A percentile compares a stretch with the other conserved stretches of the same genome.
Conservation (phyloP, 2,113 vertebrate species). For the Romanogobio albipinnatus region DNA sequence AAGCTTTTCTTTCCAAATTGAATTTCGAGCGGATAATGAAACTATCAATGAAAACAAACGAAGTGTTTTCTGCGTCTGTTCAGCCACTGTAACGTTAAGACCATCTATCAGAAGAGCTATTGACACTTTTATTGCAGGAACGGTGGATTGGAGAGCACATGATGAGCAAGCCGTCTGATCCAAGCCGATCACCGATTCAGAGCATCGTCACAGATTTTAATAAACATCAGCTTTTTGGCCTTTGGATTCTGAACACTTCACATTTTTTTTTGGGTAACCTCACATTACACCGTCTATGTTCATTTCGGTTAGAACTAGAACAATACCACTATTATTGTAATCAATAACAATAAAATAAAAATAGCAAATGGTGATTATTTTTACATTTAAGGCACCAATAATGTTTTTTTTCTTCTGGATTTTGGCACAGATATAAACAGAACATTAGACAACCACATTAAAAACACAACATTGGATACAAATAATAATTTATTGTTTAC, state of each 20-base stretch:
- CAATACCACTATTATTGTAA: neutral
- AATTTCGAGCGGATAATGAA: slow-evolving; percentile 31
- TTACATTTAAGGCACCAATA: neutral
- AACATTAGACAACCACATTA: too few relatives aligned
- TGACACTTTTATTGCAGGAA: slow-evolving; percentile 16
- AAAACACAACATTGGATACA: too few relatives aligned
- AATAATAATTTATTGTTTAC: too few relatives aligned
- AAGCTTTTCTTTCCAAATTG: slow-evolving; percentile 31
- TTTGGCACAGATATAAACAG: neutral
- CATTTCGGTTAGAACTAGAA: neutral
- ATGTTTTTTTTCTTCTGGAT: neutral
- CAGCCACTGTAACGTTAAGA: neutral
- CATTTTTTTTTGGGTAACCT: neutral
- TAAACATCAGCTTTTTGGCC: neutral
- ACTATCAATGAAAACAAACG: slow-evolving; percentile 34
- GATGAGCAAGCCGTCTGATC: neutral
- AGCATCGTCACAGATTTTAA: neutral
- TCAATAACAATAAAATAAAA: neutral
- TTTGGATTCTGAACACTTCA: neutral
- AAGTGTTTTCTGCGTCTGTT: neutral
- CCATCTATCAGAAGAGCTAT: slow-evolving; percentile 16
- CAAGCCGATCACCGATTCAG: neutral
- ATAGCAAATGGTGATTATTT: neutral
- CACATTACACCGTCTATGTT: neutral
- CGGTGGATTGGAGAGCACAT: neutral